phyloP scores from a whole-genome alignment of 2,113 vertebrate genomes.

The Nesogale talazaci region DNA sequence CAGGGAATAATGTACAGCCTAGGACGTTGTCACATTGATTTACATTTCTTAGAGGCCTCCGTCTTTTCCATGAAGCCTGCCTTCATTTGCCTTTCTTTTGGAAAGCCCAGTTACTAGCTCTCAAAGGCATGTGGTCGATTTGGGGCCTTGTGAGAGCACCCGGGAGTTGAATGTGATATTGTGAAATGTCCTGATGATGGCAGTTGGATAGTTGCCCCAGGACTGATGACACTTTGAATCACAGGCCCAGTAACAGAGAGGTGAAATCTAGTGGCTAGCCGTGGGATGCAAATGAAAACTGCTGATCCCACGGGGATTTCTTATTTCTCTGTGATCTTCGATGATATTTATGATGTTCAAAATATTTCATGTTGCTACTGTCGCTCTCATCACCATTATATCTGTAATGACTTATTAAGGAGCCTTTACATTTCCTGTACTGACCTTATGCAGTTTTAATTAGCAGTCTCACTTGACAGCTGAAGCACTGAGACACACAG shows the following conservation, averaged over 20 bases:
- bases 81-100: background rate
- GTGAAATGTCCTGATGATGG: background rate
- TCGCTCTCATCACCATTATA: background rate
- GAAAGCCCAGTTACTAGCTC: background rate
- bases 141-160: accelerated
- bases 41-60: background rate
- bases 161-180: background rate
- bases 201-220: background rate
- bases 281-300: background rate
- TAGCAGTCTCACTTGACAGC: background rate
- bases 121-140: background rate
- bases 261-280: background rate
- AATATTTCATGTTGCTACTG: background rate
- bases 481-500: background rate
- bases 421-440: background rate
- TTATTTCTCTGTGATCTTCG: background rate
- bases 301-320: background rate
- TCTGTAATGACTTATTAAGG: background rate
- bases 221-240: constrained; percentile 32
- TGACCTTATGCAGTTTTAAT: background rate
- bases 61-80: background rate
- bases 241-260: background rate
- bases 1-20: background rate
- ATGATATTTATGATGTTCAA: background rate
- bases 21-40: background rate